phyloP scores from a whole-genome alignment of 1,140 invertebrate genomes.

The Meloidogyne chitwoodi region DNA sequence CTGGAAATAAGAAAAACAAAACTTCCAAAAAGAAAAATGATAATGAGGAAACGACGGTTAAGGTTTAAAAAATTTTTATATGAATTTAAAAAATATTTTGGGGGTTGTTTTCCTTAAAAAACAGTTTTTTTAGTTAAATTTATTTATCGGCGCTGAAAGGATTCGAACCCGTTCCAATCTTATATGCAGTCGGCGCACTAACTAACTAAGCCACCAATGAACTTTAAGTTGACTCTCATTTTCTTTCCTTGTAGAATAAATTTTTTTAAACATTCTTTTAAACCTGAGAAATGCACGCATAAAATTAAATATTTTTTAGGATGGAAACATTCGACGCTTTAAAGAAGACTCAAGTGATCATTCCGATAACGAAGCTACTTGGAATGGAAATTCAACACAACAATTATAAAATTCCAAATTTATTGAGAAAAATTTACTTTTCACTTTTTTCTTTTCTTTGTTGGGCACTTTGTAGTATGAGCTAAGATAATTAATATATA shows the following conservation, averaged over 20 bases:
- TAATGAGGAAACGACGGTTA: neutral
- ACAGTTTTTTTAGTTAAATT: no score
- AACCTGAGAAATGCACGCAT: no score
- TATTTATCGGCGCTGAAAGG: no score
- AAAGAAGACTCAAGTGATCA: constrained; percentile 16
- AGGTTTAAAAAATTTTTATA: neutral
- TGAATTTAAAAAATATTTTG: neutral
- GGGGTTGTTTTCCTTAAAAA: no score
- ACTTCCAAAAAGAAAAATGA: neutral
- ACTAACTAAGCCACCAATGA: no score
- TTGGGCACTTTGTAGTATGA: no score
- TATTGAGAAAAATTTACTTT: no score
- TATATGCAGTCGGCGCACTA: no score
- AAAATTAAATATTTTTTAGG: constrained; percentile 15
- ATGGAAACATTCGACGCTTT: constrained; percentile 26
- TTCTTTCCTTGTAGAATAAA: neutral
- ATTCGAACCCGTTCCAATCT: no score
- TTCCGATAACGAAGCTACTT: constrained; percentile 25
- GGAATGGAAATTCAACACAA: constrained; percentile 39
- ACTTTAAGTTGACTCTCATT: no score
- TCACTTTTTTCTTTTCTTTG: no score
- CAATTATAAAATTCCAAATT: constrained; percentile 4
- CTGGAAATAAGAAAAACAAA: neutral
- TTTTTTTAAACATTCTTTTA: neutral
- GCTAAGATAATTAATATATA: no score